Percentiles rank a stretch among this genome's conserved stretches.
Evolutionary conservation across 2,113 vertebrate genomes (phyloP).

Genomic region (Otocyon megalotis): DNA sequence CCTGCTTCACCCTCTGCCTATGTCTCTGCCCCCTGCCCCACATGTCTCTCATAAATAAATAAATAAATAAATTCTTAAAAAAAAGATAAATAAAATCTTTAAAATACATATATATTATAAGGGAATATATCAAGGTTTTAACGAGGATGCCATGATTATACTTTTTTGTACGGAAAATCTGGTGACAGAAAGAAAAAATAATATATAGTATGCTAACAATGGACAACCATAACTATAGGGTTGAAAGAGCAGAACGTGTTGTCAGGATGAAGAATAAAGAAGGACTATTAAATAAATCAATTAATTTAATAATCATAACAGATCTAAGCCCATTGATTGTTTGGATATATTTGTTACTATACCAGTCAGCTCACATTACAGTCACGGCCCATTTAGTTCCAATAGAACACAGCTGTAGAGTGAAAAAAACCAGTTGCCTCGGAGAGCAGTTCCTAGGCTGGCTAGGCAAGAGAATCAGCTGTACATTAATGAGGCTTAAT

Average conservation of each 20-base stretch:
- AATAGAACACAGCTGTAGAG: not conserved
- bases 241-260: not conserved
- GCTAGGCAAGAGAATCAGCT: not conserved
- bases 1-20: too few species aligned
- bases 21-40: too few species aligned
- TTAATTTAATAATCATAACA: not conserved
- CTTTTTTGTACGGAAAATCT: not conserved
- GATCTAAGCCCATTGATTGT: not conserved
- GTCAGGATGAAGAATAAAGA: not conserved
- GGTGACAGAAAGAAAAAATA: slow-evolving; percentile 12
- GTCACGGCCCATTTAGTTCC: not conserved
- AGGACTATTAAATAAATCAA: not conserved
- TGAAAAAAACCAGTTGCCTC: not conserved
- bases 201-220: not conserved
- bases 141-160: not conserved
- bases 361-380: not conserved
- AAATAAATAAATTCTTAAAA: too few species aligned
- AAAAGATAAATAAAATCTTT: too few species aligned
- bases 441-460: not conserved
- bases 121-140: slow-evolving; percentile 9
- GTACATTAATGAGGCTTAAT: not conserved
- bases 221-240: not conserved
- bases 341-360: not conserved
- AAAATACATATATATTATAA: not conserved
- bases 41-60: too few species aligned